phyloP scores from a whole-genome alignment of 92 coral and sea anemone species.

The Parazoanthus atlanticus region DNA sequence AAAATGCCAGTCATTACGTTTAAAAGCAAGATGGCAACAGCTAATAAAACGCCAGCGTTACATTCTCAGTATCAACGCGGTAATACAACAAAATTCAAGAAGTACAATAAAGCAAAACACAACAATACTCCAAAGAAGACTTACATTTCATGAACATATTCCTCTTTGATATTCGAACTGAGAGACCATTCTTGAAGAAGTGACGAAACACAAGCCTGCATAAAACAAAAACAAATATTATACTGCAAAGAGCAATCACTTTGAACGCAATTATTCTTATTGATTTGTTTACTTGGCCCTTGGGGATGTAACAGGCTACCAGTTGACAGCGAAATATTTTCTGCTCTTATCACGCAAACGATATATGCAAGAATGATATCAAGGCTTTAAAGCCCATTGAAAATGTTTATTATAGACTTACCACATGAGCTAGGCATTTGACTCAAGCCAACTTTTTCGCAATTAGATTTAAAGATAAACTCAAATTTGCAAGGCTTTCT shows the following conservation, averaged over 20 bases:
- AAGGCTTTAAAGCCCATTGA: too few relatives aligned
- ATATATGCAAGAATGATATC: too few relatives aligned
- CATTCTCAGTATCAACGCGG: too few relatives aligned
- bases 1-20: not conserved
- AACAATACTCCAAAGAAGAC: slow-evolving; percentile 6
- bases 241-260: not conserved
- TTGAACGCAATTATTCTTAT: too few relatives aligned
- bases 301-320: not conserved
- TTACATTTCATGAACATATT: slow-evolving; percentile 95
- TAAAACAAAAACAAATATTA: not conserved
- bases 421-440: too few relatives aligned
- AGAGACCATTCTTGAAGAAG: slow-evolving; percentile 93
- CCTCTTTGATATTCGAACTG: slow-evolving; percentile 73
- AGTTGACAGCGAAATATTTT: too few relatives aligned
- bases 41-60: not conserved
- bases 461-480: too few relatives aligned
- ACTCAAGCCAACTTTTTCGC: too few relatives aligned
- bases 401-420: too few relatives aligned
- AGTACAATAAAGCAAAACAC: not conserved
- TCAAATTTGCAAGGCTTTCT: too few relatives aligned
- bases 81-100: too few relatives aligned
- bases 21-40: not conserved
- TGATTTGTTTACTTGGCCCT: not conserved
- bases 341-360: not conserved
- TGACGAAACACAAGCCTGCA: slow-evolving; percentile 77